phyloP scores from a whole-genome alignment of 2,888 invertebrate species.

The Luperina testacea region DNA sequence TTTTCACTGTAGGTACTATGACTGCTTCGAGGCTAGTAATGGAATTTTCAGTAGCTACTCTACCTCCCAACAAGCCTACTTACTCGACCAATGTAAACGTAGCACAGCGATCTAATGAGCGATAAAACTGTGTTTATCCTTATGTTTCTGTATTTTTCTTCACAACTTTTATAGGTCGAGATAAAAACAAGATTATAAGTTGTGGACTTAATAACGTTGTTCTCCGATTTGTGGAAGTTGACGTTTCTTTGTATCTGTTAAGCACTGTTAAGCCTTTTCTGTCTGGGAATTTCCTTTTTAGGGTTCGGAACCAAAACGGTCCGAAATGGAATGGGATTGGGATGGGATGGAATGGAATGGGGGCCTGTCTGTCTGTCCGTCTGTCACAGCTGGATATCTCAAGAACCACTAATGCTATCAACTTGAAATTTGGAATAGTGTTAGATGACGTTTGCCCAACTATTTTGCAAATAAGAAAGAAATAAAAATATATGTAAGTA shows the following conservation, averaged over 20 bases:
- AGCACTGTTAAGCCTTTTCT: slow-evolving; percentile 5
- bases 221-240: slow-evolving; percentile 50
- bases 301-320: no score
- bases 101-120: slow-evolving; percentile 58
- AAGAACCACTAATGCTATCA: no score
- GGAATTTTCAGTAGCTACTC: slow-evolving; percentile 3
- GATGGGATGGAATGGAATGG: no score
- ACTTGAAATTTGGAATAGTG: no score
- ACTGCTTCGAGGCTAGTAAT: neutral
- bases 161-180: slow-evolving; percentile 56
- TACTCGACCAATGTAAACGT: slow-evolving; percentile 38
- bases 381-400: no score
- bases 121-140: slow-evolving; percentile 61
- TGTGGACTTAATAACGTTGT: slow-evolving; percentile 57
- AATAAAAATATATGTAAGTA: no score
- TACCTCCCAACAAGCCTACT: neutral
- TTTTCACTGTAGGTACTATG: slow-evolving; percentile 18
- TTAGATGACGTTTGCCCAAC: no score
- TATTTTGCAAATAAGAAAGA: no score
- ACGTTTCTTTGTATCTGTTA: slow-evolving; percentile 30
- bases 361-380: no score
- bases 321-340: no score
- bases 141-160: slow-evolving; percentile 56
- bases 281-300: neutral
- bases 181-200: slow-evolving; percentile 61